phyloP scores from a whole-genome alignment of 2,888 invertebrate genomes.

The Bimastos eiseni region DNA sequence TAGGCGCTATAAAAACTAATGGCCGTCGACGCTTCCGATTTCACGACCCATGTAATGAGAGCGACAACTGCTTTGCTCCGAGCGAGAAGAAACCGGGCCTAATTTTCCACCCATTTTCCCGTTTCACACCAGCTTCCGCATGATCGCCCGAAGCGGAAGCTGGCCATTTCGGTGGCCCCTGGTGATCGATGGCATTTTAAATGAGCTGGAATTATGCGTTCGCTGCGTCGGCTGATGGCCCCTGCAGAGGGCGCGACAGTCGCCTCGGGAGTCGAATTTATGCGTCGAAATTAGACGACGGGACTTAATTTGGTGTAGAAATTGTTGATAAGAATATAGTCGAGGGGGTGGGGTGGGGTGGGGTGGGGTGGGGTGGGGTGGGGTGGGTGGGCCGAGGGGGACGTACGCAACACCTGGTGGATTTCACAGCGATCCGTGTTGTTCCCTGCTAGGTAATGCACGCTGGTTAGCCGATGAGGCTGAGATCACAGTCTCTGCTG shows the following conservation, averaged over 20 bases:
- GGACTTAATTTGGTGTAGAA: background rate
- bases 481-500: background rate
- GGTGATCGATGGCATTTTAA: background rate
- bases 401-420: background rate
- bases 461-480: background rate
- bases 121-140: background rate
- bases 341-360: background rate
- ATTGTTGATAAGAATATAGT: slow-evolving; percentile 8
- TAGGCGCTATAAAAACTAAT: slow-evolving; percentile 3
- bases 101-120: background rate
- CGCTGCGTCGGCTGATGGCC: background rate
- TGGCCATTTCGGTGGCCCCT: background rate
- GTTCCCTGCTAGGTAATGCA: background rate
- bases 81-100: background rate
- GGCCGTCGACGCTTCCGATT: background rate
- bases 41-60: background rate
- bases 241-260: background rate
- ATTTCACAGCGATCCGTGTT: background rate
- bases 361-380: background rate
- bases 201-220: background rate
- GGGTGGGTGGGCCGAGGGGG: background rate
- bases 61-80: background rate
- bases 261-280: background rate
- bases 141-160: background rate
- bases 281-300: background rate